Base-by-base conservation (phyloP, 2,888 invertebrate species). In the Choreutis nemorana region DNA sequence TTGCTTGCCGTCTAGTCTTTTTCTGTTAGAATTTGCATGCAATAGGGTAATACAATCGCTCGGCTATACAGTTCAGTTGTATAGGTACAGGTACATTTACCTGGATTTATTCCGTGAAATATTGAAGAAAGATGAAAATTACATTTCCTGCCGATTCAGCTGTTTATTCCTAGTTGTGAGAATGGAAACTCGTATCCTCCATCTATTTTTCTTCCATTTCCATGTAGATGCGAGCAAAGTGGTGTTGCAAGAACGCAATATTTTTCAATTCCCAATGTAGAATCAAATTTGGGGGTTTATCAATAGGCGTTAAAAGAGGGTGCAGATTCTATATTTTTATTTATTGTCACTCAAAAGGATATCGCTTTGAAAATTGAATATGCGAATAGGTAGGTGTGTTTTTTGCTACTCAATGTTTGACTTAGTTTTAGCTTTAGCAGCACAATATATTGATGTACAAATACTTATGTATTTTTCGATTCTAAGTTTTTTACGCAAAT, bases 201-300 rank as follows among this genome's bases (percentile, higher is more conserved):
- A 27, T 36, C 40, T 50, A 60, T 60, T 58, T 58, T 45, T 41
- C 44, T 53, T 50, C 52, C 53, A 66, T 68, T 63, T 61, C 50
- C 53, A 57, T 58, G 39, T 52, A 63, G 64, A 68, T 61, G 45
- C 42, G 43, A 37, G 40, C 40, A 35, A 44, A 58, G 55, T 57
- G 50, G 56, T 50, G 50, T 49, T 56, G 55, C 48, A 55, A 50
- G 45, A 49, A 52, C 51, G 61, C 56, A 57, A 62, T 58, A 64
- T 64, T 59, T 63, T 62, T 56, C 62, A 60, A 63, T 62, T 54
- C 54, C 44, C 50, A 46, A 42, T 41, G 40, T 35, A 45, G 44
- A 58, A 70, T 68, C 55, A 55, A 61, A 67, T 70, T 71, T 66
- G 55, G 44, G 54, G 54, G 41, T 36, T 48, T 31, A 45, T 55